These are phyloP conservation scores for Caenorhabditis auriculariae DNA, from an alignment of 2,888 invertebrate genomes.

Conservation along the genomic window DNA sequence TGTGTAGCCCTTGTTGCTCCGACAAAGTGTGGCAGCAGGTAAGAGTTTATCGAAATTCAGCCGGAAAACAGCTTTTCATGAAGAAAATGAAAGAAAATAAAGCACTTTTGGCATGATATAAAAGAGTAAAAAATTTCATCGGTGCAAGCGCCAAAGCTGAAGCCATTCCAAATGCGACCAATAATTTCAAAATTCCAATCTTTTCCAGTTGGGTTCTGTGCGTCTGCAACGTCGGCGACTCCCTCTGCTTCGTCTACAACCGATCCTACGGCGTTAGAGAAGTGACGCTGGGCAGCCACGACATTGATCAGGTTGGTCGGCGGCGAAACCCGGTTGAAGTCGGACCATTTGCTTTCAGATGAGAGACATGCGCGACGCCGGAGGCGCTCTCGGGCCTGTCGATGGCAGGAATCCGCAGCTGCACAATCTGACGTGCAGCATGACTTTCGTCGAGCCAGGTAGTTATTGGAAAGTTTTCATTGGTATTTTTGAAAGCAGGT, in stretches of 20 bases:
- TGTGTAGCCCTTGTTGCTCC: slow-evolving; percentile 77
- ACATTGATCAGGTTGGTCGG: slow-evolving; percentile 73
- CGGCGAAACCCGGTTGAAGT: too few species aligned
- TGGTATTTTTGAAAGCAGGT: background rate
- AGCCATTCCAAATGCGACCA: too few species aligned
- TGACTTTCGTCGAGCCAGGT: slow-evolving; percentile 75
- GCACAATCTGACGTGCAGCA: slow-evolving; percentile 78
- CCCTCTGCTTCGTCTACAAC: slow-evolving; percentile 81
- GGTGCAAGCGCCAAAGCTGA: background rate
- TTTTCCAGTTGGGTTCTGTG: slow-evolving; percentile 72
- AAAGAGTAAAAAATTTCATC: background rate
- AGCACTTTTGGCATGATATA: too few species aligned
- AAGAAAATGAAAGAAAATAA: too few species aligned
- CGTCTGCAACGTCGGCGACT: slow-evolving; percentile 85
- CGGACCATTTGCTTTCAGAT: slow-evolving; percentile 70
- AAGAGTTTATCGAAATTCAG: background rate
- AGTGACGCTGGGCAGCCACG: slow-evolving; percentile 72
- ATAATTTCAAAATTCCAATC: too few species aligned
- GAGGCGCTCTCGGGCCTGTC: slow-evolving; percentile 84
- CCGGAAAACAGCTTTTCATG: too few species aligned
- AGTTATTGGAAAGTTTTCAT: background rate
- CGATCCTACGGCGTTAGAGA: slow-evolving; percentile 80
- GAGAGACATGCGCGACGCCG: slow-evolving; percentile 84
- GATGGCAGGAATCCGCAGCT: slow-evolving; percentile 82
- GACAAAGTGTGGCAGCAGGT: slow-evolving; percentile 46